A percentile compares a stretch with the other conserved stretches of the same genome.
Conservation (phyloP, 1,140 invertebrate genomes). For the Antheraea pernyi region DNA sequence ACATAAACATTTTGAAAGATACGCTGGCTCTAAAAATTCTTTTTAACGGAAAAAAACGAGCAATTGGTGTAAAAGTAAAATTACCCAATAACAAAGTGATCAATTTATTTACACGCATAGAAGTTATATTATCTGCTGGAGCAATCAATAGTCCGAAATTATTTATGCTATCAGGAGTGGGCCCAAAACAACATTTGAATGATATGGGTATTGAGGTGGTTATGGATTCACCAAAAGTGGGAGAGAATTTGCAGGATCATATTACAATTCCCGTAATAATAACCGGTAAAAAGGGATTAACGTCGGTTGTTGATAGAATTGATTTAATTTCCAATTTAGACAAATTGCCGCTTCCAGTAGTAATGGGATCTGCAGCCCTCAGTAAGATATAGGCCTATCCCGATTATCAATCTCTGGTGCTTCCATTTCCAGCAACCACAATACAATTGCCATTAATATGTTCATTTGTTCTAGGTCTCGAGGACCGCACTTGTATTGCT, state of each 20-base stretch:
- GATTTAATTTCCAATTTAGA: slow-evolving; percentile 81
- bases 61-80: slow-evolving; percentile 31
- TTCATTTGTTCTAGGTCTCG: slow-evolving; percentile 83
- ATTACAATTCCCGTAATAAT: slow-evolving; percentile 78
- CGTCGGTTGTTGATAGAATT: slow-evolving; percentile 76
- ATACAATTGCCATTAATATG: slow-evolving; percentile 83
- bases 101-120: slow-evolving; percentile 48
- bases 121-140: slow-evolving; percentile 71
- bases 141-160: slow-evolving; percentile 49
- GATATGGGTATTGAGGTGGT: slow-evolving; percentile 34
- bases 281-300: slow-evolving; percentile 79
- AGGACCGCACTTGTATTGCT: slow-evolving; percentile 71
- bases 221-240: slow-evolving; percentile 72
- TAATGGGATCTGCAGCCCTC: slow-evolving; percentile 86
- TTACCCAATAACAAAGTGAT: slow-evolving; percentile 23
- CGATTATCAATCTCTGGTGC: slow-evolving; percentile 45
- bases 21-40: slow-evolving; percentile 55
- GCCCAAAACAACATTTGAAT: slow-evolving; percentile 22
- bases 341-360: slow-evolving; percentile 86
- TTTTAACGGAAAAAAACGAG: slow-evolving; percentile 82
- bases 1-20: slow-evolving; percentile 87
- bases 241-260: too few species aligned
- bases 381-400: slow-evolving; percentile 31
- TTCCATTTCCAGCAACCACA: slow-evolving; percentile 57
- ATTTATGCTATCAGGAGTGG: slow-evolving; percentile 58